Base-by-base conservation (phyloP, 2,113 vertebrate species). In the Vimba vimba region DNA sequence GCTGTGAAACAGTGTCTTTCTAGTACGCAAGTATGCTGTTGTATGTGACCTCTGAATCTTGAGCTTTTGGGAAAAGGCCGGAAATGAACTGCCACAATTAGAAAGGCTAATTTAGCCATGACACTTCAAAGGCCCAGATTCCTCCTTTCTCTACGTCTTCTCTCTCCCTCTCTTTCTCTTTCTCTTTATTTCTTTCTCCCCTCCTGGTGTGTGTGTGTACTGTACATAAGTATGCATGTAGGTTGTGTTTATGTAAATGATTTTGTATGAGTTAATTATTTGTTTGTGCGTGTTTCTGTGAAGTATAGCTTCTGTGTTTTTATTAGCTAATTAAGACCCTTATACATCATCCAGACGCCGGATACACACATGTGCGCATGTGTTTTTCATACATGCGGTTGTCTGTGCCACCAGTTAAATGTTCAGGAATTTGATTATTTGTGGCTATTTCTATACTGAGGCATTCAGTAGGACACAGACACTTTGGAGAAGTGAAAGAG, bases 61-160 rank as follows among this genome's bases (percentile, higher is more conserved):
- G 82, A 87, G 68, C 88, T 81, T 89, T 87, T 71, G 82, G 89
- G 86, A 82, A 85, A 62, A 25, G 23, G 47, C 75, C 81, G 69
- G 76, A 86, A 88, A 89, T 89, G 86, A 83, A 89, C 74, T 79
- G 80, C 84, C 74, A 86, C 88, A 87, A 87, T 89, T 89, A 89
- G 89, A 89, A 88, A 82, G 89, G 89, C 85, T 86, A 88, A 86
- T 89, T 89, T 87, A 82, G 77, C 85, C 66, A 80, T 85, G 89
- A 88, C 86, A 86, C 87, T 84, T 82, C 82, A 84, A 82, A 88
- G 89, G 76, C 89, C 87, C 74, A 69, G 85, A 83, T 84, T 83
- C 59, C 85, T 82, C 68, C 60, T 55, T 71, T 55, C 57, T 55
- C 69, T 33, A 3, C 80, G 9, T 25, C 68, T 23, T 86, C 68